Evolutionary conservation across 2,797 vertebrate genomes (phyloP).

Genomic region (Sebastes cheni): DNA sequence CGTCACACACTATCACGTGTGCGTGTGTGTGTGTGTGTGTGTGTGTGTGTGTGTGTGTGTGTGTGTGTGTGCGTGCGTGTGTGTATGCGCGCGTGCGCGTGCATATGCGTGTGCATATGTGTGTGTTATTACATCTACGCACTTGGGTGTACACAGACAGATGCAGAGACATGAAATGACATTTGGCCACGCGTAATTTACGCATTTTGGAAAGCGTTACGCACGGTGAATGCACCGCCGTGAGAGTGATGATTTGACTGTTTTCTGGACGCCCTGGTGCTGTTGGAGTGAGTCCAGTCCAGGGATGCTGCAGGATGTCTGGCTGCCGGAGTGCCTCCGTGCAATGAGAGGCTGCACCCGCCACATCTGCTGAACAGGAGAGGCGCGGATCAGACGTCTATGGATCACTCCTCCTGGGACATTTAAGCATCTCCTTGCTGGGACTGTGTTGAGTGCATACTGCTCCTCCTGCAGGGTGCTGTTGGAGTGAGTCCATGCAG

Average conservation of each 20-base stretch:
- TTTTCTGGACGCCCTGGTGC: neutral
- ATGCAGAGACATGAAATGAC: conserved; percentile 25
- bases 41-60: too few species aligned
- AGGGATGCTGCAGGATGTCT: conserved; percentile 61
- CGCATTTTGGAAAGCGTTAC: conserved; percentile 27
- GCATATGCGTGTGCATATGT: neutral
- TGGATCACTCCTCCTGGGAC: conserved; percentile 22
- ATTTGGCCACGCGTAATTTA: conserved; percentile 41
- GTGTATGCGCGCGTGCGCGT: neutral
- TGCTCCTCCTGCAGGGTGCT: neutral
- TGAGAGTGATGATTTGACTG: neutral
- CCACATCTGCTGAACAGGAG: conserved; percentile 29
- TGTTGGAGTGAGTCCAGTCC: conserved; percentile 55
- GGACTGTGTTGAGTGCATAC: neutral
- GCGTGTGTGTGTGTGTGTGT: too few species aligned
- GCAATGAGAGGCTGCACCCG: conserved; percentile 48
- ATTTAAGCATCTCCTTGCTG: conserved; percentile 15
- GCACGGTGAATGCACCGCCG: neutral
- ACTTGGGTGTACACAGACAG: neutral
- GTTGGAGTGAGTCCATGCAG: conserved; percentile 48
- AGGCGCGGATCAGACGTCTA: conserved; percentile 9
- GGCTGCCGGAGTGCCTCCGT: conserved; percentile 56
- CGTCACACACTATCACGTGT: conserved; percentile 43
- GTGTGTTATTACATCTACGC: conserved; percentile 14
- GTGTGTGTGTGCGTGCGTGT: neutral